phyloP scores from a whole-genome alignment of 2,888 invertebrate genomes.

The Polymixis lichenea region DNA sequence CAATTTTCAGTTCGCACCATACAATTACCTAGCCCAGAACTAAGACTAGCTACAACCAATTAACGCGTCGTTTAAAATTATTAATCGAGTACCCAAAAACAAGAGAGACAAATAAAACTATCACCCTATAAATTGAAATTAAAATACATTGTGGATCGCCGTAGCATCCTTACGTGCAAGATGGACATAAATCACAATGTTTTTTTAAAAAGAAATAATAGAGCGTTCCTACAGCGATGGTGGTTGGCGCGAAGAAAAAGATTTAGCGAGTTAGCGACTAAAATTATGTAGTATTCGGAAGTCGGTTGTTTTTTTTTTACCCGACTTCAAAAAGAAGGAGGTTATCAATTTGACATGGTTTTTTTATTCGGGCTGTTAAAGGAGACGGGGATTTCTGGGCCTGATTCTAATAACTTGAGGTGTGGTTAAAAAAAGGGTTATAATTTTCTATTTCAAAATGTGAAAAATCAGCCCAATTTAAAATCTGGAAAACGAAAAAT shows the following conservation, averaged over 20 bases:
- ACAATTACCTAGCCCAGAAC: constrained; percentile 41
- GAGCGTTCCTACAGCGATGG: constrained; percentile 75
- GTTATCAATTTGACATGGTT: too few species aligned
- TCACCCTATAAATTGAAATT: constrained; percentile 89
- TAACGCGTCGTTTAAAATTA: constrained; percentile 76
- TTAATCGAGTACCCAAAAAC: constrained; percentile 82
- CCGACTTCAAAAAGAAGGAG: too few species aligned
- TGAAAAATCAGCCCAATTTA: too few species aligned
- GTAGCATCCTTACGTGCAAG: constrained; percentile 82
- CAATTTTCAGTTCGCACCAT: constrained; percentile 29
- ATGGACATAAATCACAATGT: constrained; percentile 84
- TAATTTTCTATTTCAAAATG: too few species aligned
- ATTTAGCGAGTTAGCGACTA: constrained; percentile 38
- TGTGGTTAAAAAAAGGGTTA: too few species aligned
- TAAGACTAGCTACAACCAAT: constrained; percentile 66
- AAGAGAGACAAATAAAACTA: constrained; percentile 76
- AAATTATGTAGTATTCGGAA: too few species aligned
- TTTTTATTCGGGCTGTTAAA: too few species aligned
- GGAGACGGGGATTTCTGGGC: too few species aligned
- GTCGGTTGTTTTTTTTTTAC: too few species aligned
- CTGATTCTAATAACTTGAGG: too few species aligned
- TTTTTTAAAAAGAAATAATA: constrained; percentile 83
- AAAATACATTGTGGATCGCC: constrained; percentile 83
- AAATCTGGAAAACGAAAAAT: too few species aligned
- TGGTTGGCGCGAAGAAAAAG: constrained; percentile 72